Evolutionary conservation across 1,140 invertebrate species (phyloP).

Genomic region (Megalonaias nervosa): DNA sequence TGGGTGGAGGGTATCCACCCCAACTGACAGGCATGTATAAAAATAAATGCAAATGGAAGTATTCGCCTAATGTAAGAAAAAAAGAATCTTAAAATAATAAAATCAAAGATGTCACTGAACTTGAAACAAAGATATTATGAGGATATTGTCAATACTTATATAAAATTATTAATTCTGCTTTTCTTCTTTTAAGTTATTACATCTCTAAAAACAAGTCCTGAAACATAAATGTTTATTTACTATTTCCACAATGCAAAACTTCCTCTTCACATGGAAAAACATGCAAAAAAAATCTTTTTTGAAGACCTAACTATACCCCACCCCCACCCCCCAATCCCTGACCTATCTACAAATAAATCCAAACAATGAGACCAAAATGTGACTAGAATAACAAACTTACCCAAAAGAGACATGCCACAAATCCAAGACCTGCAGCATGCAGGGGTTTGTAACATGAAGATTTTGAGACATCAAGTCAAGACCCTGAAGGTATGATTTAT

Average conservation of each 20-base stretch:
- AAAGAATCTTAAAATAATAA: no score
- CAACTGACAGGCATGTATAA: no score
- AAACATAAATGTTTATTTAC: neutral
- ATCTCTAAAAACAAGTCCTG: neutral
- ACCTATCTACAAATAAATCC: neutral
- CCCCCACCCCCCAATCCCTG: neutral
- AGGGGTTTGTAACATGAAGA: constrained; percentile 86
- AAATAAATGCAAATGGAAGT: no score
- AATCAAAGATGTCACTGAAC: no score
- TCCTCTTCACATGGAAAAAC: neutral
- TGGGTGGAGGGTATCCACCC: no score
- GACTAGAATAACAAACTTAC: constrained; percentile 72
- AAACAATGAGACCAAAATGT: no score
- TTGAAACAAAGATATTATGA: no score
- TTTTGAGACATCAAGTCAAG: constrained; percentile 75
- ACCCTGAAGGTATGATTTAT: constrained; percentile 73
- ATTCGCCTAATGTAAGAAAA: no score
- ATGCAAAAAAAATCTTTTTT: neutral
- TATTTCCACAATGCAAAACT: neutral
- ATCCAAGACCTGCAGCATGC: constrained; percentile 84
- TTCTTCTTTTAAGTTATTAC: no score
- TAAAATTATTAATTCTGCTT: no score
- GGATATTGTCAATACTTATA: no score
- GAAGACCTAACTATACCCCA: neutral
- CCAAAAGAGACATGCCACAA: constrained; percentile 86